These are phyloP conservation scores for Poeciliopsis presidionis DNA, from an alignment of 2,797 vertebrate genomes.

Conservation along the genomic window DNA sequence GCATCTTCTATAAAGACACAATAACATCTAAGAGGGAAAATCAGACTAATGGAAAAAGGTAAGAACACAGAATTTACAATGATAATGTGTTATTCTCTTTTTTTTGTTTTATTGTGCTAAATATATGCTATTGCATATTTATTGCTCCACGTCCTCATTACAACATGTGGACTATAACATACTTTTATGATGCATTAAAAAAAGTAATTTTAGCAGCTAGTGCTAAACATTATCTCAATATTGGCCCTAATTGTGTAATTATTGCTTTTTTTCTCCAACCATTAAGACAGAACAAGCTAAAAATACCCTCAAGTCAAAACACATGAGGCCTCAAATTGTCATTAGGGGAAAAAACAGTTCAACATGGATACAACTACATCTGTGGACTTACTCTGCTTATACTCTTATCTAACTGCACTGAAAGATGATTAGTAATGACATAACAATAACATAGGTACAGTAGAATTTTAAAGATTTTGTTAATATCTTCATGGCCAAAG, in stretches of 20 bases:
- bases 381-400: background rate
- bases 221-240: background rate
- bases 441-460: background rate
- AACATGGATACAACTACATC: background rate
- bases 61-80: background rate
- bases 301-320: background rate
- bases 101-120: background rate
- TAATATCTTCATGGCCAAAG: background rate
- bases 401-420: background rate
- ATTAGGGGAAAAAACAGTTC: background rate
- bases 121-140: background rate
- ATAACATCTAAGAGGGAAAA: background rate
- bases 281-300: background rate
- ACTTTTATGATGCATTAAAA: background rate
- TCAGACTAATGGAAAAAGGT: background rate
- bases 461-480: background rate
- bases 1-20: background rate
- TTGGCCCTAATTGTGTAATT: background rate
- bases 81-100: background rate
- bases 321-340: background rate
- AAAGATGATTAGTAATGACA: conserved; percentile 5
- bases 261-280: conserved; percentile 1
- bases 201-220: background rate
- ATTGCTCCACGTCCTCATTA: background rate
- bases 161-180: background rate